Evolutionary conservation across 2,888 invertebrate genomes (phyloP).

Genomic region (Slavum lentiscoides): DNA sequence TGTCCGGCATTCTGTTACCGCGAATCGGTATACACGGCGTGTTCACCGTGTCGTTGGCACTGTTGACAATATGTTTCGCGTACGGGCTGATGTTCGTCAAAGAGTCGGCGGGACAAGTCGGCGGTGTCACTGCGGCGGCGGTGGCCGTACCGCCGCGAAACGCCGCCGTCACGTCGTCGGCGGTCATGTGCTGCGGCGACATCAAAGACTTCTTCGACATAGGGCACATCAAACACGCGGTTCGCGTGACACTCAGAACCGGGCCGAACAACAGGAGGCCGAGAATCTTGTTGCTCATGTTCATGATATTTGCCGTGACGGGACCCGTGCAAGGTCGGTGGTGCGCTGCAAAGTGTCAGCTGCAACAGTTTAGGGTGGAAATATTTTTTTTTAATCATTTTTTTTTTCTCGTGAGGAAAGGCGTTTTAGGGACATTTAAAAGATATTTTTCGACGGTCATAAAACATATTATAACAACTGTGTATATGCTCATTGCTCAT

Average conservation of each 20-base stretch:
- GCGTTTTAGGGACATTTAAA: too few relatives aligned
- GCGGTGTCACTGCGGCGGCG: neutral
- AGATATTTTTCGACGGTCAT: too few relatives aligned
- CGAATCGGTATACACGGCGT: conserved; percentile 72
- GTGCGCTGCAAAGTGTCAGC: too few relatives aligned
- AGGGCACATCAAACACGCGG: conserved; percentile 75
- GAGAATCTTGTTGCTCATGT: conserved; percentile 75
- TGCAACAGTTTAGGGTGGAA: too few relatives aligned
- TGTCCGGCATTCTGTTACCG: conserved; percentile 74
- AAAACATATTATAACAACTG: too few relatives aligned
- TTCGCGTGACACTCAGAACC: conserved; percentile 78
- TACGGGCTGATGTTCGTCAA: conserved; percentile 75
- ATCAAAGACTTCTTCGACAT: conserved; percentile 75
- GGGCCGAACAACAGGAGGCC: conserved; percentile 75
- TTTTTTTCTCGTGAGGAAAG: too few relatives aligned
- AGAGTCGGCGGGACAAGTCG: conserved; percentile 58
- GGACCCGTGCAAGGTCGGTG: conserved; percentile 80
- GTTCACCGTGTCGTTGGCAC: conserved; percentile 74
- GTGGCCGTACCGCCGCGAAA: neutral
- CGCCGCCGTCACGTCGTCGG: conserved; percentile 55
- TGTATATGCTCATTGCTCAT: too few relatives aligned
- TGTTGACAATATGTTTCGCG: conserved; percentile 74
- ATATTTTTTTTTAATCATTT: too few relatives aligned
- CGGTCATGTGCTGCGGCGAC: conserved; percentile 60
- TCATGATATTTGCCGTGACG: conserved; percentile 81